Percentiles rank a stretch among this genome's conserved stretches.
phyloP scores from a whole-genome alignment of 2,113 vertebrate genomes.

The Ctenodactylus gundi region DNA sequence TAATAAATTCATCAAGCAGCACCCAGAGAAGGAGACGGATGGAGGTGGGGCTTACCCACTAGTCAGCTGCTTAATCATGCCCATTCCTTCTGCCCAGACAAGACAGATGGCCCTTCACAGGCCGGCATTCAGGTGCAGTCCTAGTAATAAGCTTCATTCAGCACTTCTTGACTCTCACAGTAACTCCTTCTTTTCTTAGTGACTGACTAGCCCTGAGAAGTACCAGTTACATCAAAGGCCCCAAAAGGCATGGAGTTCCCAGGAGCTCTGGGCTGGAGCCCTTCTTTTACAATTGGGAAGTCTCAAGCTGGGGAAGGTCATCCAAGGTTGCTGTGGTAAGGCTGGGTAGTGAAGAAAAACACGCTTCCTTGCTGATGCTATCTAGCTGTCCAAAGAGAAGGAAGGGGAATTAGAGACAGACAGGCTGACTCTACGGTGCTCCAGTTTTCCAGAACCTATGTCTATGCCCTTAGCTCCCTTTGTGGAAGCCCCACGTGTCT shows the following conservation, averaged over 20 bases:
- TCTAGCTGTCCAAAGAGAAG: conserved; percentile 37
- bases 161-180: not conserved
- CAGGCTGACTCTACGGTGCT: conserved; percentile 43
- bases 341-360: not conserved
- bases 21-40: not conserved
- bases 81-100: not conserved
- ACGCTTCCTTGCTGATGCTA: not conserved
- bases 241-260: not conserved
- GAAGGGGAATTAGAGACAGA: conserved; percentile 40
- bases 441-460: not conserved
- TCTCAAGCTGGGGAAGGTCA: not conserved
- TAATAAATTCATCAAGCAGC: conserved; percentile 48
- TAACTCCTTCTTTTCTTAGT: not conserved
- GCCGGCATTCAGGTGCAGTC: not conserved
- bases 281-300: not conserved
- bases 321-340: not conserved
- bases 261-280: not conserved
- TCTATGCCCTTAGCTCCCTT: not conserved
- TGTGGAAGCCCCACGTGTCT: not conserved
- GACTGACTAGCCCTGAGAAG: not conserved
- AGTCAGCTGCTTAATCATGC: conserved; percentile 1
- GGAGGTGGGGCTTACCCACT: not conserved
- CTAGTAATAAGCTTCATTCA: conserved; percentile 17
- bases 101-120: conserved; percentile 38
- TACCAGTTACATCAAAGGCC: not conserved